phyloP scores from a whole-genome alignment of 2,797 vertebrate species.

The Cottoperca gobio region DNA sequence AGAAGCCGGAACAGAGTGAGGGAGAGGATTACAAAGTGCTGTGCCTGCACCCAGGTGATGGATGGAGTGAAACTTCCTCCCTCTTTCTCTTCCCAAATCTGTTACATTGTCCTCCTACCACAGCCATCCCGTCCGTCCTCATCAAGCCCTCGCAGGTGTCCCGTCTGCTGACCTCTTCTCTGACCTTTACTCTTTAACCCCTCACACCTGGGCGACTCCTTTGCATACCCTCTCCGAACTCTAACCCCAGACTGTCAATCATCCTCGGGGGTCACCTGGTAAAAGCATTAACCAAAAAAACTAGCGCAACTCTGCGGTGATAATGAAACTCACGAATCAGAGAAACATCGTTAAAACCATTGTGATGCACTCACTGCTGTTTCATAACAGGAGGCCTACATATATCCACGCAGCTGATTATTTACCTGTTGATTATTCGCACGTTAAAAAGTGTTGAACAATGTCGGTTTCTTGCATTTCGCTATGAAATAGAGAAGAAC shows the following conservation, averaged over 20 bases:
- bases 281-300: conserved; percentile 61
- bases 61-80: conserved; percentile 25
- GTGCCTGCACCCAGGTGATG: conserved; percentile 25
- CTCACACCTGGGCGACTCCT: conserved; percentile 76
- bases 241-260: conserved; percentile 72
- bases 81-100: conserved; percentile 7
- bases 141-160: conserved; percentile 77
- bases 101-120: conserved; percentile 38
- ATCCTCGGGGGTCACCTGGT: conserved; percentile 68
- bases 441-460: background rate
- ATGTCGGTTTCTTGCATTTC: background rate
- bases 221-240: conserved; percentile 60
- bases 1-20: background rate
- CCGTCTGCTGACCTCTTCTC: conserved; percentile 58
- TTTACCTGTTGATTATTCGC: background rate
- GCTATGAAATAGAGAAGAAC: background rate
- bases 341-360: conserved; percentile 5
- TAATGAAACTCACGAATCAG: conserved; percentile 42
- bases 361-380: too few relatives aligned
- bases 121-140: conserved; percentile 57
- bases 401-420: background rate
- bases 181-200: conserved; percentile 67
- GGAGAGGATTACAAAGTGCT: background rate
- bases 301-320: background rate
- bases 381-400: background rate